Evolutionary conservation across 1,140 invertebrate species (phyloP), one percentile per base, ranked within the genome.

Genomic region (Neodiprion virginianus): DNA sequence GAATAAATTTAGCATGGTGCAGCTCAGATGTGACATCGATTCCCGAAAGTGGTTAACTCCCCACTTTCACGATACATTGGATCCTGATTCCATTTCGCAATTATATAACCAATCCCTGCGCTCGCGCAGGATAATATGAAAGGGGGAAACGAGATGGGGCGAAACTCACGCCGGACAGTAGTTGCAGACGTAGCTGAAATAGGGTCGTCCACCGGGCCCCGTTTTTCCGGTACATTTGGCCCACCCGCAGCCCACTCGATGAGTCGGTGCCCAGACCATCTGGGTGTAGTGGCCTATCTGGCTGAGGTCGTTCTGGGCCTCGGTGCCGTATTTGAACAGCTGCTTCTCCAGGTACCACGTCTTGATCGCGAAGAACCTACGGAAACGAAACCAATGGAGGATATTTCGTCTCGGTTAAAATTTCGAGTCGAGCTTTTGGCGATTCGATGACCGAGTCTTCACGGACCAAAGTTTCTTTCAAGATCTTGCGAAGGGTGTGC

Each of bases 181-280:
- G 88, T 96, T 95, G 85, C 95, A 96, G n/a, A 96, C 92, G 83
- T 96, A 96, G 86, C 93, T 95, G 86, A 91, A 96, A 85, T 93
- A 96, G 5, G 91, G 90, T 72, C 87, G 88, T 65, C 91, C 91
- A 79, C 90, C 90, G 23, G 90, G 91, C 75, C 90, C 89, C 49
- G 83, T 76, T n/a, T 82, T 80, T 7, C 85, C 85, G 23, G 84
- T 84, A 79, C 95, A 96, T 78, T 92, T 90, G 9, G 93, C 90
- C 78, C 94, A 90, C 0, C 94, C 95, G 81, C 95, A 96, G 11
- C 95, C 95, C 14, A 96, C 90, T 80, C 93, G 90, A 83, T 96
- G 94, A 9, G 92, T 93, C 5, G 92, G 90, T 21, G 94, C 94
- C 95, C 95, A 96, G 28, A 95, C 94, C 91, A 96, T 91, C 86